Evolutionary conservation across 2,888 invertebrate species (phyloP).

Genomic region (Tetrapedia diversipes): DNA sequence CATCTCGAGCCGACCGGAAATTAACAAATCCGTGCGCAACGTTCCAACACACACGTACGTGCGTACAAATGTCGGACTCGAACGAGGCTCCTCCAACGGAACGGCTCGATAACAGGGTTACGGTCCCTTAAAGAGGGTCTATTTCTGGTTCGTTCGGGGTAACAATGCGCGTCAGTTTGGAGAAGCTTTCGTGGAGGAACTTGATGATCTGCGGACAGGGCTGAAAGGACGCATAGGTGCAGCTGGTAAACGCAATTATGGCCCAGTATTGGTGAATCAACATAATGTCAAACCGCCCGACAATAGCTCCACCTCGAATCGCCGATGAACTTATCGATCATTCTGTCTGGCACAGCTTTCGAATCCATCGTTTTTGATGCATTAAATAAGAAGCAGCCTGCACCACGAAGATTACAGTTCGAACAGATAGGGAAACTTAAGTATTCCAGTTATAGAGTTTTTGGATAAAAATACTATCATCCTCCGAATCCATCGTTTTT

Average conservation of each 20-base stretch:
- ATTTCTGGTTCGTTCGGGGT: slow-evolving; percentile 40
- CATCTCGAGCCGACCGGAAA: slow-evolving; percentile 22
- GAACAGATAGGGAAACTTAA: no score
- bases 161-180: slow-evolving; percentile 46
- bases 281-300: slow-evolving; percentile 70
- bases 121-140: slow-evolving; percentile 20
- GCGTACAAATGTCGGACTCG: background rate
- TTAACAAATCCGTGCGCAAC: slow-evolving; percentile 24
- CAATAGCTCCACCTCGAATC: slow-evolving; percentile 62
- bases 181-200: slow-evolving; percentile 30
- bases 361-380: slow-evolving; percentile 31
- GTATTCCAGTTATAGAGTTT: no score
- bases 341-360: slow-evolving; percentile 12
- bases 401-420: slow-evolving; percentile 11
- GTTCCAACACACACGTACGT: background rate
- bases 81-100: slow-evolving; percentile 5
- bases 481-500: slow-evolving; percentile 24
- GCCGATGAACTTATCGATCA: slow-evolving; percentile 61
- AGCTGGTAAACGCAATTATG: slow-evolving; percentile 21
- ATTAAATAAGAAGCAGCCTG: slow-evolving; percentile 40
- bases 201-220: slow-evolving; percentile 5
- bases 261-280: slow-evolving; percentile 54
- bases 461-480: no score
- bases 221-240: slow-evolving; percentile 27
- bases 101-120: slow-evolving; percentile 16